Evolutionary conservation across 2,888 invertebrate genomes (phyloP).

Genomic region (Drosophila fungiperda): DNA sequence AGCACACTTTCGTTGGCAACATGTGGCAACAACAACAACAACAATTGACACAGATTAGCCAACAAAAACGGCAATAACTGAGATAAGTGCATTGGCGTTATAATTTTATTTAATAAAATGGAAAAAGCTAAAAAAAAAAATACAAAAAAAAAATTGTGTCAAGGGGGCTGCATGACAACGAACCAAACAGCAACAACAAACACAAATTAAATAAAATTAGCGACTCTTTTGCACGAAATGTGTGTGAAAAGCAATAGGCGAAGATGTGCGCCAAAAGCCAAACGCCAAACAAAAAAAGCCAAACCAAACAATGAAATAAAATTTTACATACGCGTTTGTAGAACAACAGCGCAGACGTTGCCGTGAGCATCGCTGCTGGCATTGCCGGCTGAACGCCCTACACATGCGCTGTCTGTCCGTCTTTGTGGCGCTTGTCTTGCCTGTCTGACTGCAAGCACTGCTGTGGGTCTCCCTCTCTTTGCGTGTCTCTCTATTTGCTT

Average conservation of each 20-base stretch:
- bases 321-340: conserved; percentile 44
- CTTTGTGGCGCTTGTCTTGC: conserved; percentile 6
- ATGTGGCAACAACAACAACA: conserved; percentile 50
- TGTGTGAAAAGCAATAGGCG: conserved; percentile 52
- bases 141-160: conserved; percentile 72
- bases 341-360: conserved; percentile 34
- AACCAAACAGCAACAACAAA: conserved; percentile 30
- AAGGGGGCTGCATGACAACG: conserved; percentile 72
- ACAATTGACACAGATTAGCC: conserved; percentile 66
- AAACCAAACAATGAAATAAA: conserved; percentile 23
- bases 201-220: conserved; percentile 77
- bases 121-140: conserved; percentile 31
- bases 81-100: conserved; percentile 56
- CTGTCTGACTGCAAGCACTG: conserved; percentile 15
- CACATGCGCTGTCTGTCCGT: conserved; percentile 52
- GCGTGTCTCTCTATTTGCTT: conserved; percentile 18
- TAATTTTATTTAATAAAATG: conserved; percentile 68
- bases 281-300: conserved; percentile 23
- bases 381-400: conserved; percentile 65
- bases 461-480: conserved; percentile 11
- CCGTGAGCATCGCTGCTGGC: conserved; percentile 17
- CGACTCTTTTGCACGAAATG: conserved; percentile 71
- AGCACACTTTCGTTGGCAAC: conserved; percentile 63
- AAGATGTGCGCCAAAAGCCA: conserved; percentile 41
- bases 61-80: conserved; percentile 23